phyloP scores from a whole-genome alignment of 2,888 invertebrate species.

The Autographa gamma region DNA sequence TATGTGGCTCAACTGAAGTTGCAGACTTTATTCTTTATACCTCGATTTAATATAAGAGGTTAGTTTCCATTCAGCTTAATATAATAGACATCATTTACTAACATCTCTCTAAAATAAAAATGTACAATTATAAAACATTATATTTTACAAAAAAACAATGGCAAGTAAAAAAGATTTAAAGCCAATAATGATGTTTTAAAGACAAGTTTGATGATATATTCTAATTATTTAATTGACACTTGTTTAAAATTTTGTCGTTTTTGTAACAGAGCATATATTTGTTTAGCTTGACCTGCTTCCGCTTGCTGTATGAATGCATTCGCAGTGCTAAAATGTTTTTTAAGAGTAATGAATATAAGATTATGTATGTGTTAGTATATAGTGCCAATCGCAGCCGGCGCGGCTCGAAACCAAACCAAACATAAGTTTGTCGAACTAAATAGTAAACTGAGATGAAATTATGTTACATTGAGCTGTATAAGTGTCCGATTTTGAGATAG shows the following conservation, averaged over 20 bases:
- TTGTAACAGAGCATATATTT: slow-evolving; percentile 15
- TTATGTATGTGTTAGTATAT: slow-evolving; percentile 30
- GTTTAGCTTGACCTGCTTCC: slow-evolving; percentile 30
- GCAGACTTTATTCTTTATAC: slow-evolving; percentile 4
- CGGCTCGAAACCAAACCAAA: slow-evolving; percentile 46
- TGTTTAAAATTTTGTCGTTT: slow-evolving; percentile 10
- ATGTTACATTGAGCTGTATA: slow-evolving; percentile 51
- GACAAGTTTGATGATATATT: slow-evolving; percentile 13
- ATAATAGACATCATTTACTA: not conserved
- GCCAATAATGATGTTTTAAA: slow-evolving; percentile 21
- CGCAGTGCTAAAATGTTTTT: slow-evolving; percentile 40
- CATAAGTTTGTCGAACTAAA: slow-evolving; percentile 46
- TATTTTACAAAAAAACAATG: slow-evolving; percentile 7
- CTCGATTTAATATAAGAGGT: slow-evolving; percentile 4
- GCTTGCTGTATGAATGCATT: slow-evolving; percentile 42
- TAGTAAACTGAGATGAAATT: slow-evolving; percentile 56
- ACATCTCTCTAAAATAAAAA: not conserved
- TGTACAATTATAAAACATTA: slow-evolving; percentile 3
- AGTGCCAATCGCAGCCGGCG: slow-evolving; percentile 24
- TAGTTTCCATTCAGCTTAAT: not conserved
- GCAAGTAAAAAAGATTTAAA: slow-evolving; percentile 16
- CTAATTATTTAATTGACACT: slow-evolving; percentile 10
- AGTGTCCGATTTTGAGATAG: slow-evolving; percentile 49
- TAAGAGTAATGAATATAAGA: slow-evolving; percentile 41
- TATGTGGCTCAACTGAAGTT: slow-evolving; percentile 2